Percentiles rank a stretch among this genome's conserved stretches.
These are phyloP conservation scores for Hyphantria cunea DNA, from an alignment of 1,140 invertebrate species.

Conservation along the genomic window DNA sequence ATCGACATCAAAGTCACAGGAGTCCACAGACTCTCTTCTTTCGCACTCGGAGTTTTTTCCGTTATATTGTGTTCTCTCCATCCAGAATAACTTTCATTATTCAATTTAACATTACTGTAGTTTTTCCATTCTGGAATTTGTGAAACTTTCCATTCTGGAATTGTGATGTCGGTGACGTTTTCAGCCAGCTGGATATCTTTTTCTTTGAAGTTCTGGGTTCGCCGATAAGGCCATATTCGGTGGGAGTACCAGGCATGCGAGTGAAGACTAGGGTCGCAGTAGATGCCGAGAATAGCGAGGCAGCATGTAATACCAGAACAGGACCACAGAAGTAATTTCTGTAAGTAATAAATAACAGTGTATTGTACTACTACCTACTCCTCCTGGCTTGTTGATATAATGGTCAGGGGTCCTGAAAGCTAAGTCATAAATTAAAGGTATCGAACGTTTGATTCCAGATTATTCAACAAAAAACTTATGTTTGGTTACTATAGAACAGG, in stretches of 20 bases:
- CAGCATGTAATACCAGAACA: constrained; percentile 71
- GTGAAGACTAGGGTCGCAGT: constrained; percentile 68
- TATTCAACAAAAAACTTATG: no score
- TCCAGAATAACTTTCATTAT: constrained; percentile 37
- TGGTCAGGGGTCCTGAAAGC: no score
- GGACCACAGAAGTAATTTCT: constrained; percentile 68
- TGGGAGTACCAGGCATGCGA: constrained; percentile 62
- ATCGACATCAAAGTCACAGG: constrained; percentile 60
- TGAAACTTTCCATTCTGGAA: constrained; percentile 44
- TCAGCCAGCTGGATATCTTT: constrained; percentile 33
- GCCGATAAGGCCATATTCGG: constrained; percentile 55
- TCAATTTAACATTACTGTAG: constrained; percentile 16
- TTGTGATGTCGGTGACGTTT: constrained; percentile 11
- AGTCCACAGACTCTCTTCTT: constrained; percentile 50
- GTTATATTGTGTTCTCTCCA: constrained; percentile 32
- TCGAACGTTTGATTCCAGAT: no score
- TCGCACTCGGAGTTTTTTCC: constrained; percentile 26
- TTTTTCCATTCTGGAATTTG: constrained; percentile 30
- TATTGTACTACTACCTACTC: no score
- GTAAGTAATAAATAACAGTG: constrained; percentile 41
- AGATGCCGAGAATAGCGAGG: constrained; percentile 61
- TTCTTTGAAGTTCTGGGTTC: constrained; percentile 44
- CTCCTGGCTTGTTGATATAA: no score
- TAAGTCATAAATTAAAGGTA: no score
- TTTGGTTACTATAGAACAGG: no score